A percentile compares a stretch with the other conserved stretches of the same genome.
These are phyloP conservation scores for Kudoa iwatai DNA, from an alignment of 30 jellyfish, hydroid and myxozoan genomes.

Conservation along the genomic window DNA sequence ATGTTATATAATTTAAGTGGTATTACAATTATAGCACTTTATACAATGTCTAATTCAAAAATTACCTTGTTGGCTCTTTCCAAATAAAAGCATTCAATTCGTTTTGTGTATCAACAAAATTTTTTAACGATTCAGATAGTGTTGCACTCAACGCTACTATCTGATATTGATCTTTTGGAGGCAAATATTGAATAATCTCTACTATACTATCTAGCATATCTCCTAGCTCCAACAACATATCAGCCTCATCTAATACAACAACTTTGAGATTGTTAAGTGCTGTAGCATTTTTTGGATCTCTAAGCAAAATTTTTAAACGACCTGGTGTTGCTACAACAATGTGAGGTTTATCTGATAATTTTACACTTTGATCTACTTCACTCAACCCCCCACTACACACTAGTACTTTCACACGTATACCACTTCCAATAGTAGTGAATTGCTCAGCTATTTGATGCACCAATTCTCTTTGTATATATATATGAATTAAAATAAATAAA, in stretches of 20 bases:
- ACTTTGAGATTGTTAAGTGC: slow-evolving; percentile 9
- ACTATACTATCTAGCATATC: slow-evolving; percentile 13
- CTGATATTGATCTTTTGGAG: slow-evolving; percentile 21
- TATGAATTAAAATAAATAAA: not conserved
- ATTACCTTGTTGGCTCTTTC: too few species aligned
- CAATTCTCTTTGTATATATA: slow-evolving; percentile 13
- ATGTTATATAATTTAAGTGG: too few species aligned
- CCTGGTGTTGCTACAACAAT: slow-evolving; percentile 92
- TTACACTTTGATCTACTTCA: slow-evolving; percentile 15
- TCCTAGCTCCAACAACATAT: slow-evolving; percentile 15
- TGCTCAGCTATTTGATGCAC: slow-evolving; percentile 76
- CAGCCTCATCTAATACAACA: slow-evolving; percentile 63
- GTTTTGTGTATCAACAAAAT: too few species aligned
- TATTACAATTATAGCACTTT: too few species aligned
- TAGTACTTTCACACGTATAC: slow-evolving; percentile 15
- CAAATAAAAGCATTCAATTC: too few species aligned
- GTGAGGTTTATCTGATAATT: slow-evolving; percentile 32
- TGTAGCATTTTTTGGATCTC: slow-evolving; percentile 13
- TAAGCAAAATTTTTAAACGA: slow-evolving; percentile 15
- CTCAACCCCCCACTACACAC: slow-evolving; percentile 53
- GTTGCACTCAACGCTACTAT: slow-evolving; percentile 67
- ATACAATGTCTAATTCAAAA: too few species aligned
- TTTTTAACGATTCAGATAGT: slow-evolving; percentile 10
- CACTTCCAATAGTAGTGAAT: slow-evolving; percentile 38
- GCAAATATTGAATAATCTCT: slow-evolving; percentile 9